Conservation (phyloP, 2,113 vertebrate genomes). For the Hassar affinis region DNA sequence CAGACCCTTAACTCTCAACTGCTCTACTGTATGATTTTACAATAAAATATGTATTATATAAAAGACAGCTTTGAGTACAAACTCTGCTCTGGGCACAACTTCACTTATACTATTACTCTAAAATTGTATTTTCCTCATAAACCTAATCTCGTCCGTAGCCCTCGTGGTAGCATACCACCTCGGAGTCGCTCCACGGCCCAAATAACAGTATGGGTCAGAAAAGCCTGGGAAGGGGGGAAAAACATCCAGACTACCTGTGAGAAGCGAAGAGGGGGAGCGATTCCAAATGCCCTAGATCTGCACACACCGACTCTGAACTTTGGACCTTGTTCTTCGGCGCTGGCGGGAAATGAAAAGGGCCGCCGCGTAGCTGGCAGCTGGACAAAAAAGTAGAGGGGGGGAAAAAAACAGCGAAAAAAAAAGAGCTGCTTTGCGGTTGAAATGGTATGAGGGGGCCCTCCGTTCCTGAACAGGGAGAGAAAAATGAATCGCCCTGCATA, state of each 20-base stretch:
- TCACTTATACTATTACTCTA: neutral
- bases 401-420: neutral
- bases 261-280: constrained; percentile 1
- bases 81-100: neutral
- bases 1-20: neutral
- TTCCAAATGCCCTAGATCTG: constrained; percentile 54
- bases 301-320: constrained; percentile 68
- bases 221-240: constrained; percentile 31
- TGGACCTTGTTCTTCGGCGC: constrained; percentile 70
- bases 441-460: constrained; percentile 37
- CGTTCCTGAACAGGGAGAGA: constrained; percentile 25
- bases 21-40: neutral
- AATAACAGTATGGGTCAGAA: constrained; percentile 36
- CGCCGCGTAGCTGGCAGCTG: constrained; percentile 57
- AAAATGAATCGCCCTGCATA: neutral
- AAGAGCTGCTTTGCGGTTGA: constrained; percentile 24
- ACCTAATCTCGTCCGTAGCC: neutral
- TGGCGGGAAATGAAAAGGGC: constrained; percentile 63
- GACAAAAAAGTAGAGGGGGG: constrained; percentile 41
- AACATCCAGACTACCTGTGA: constrained; percentile 21
- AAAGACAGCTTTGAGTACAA: neutral
- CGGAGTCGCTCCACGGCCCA: neutral
- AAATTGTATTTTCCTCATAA: constrained; percentile 24
- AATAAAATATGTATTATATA: neutral
- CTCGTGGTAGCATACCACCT: neutral